A percentile compares a stretch with the other conserved stretches of the same genome.
These are phyloP conservation scores for Trididemnum clinides DNA, from an alignment of 23 tunicate species.

Conservation along the genomic window DNA sequence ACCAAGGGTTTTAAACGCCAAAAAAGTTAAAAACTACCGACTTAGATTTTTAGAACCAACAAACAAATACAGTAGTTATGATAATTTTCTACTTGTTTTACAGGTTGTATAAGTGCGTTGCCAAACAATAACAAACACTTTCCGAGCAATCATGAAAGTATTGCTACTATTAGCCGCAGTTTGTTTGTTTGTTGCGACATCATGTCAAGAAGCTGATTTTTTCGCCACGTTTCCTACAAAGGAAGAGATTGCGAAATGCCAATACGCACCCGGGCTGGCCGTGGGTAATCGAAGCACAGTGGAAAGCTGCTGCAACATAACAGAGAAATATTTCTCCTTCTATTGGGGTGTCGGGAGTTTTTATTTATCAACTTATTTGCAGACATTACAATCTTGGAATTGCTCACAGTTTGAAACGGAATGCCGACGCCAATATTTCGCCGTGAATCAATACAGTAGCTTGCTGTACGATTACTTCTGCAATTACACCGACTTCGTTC, in stretches of 20 bases:
- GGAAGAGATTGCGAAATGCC: conserved; percentile 4
- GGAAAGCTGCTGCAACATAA: background rate
- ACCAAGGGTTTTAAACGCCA: too few relatives aligned
- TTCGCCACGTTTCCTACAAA: too few relatives aligned
- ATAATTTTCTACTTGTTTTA: too few relatives aligned
- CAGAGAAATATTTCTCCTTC: background rate
- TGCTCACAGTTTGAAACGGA: conserved; percentile 58
- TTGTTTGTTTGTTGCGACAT: too few relatives aligned
- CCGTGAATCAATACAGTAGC: conserved; percentile 36
- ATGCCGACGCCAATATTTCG: conserved; percentile 33
- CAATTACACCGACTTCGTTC: background rate
- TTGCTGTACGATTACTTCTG: conserved; percentile 47
- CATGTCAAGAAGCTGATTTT: too few relatives aligned
- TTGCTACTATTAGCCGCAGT: too few relatives aligned
- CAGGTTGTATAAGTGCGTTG: too few relatives aligned
- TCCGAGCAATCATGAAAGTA: too few relatives aligned
- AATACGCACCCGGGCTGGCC: conserved; percentile 6
- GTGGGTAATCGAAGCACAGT: background rate
- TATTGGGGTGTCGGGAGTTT: background rate
- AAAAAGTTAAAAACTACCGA: too few relatives aligned
- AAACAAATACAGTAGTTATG: too few relatives aligned
- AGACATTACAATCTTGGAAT: conserved; percentile 41
- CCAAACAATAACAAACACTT: too few relatives aligned
- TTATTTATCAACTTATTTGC: background rate
- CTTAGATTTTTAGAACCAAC: too few relatives aligned